Evolutionary conservation across 2,797 vertebrate species (phyloP).

Genomic region (Podarcis lilfordi): DNA sequence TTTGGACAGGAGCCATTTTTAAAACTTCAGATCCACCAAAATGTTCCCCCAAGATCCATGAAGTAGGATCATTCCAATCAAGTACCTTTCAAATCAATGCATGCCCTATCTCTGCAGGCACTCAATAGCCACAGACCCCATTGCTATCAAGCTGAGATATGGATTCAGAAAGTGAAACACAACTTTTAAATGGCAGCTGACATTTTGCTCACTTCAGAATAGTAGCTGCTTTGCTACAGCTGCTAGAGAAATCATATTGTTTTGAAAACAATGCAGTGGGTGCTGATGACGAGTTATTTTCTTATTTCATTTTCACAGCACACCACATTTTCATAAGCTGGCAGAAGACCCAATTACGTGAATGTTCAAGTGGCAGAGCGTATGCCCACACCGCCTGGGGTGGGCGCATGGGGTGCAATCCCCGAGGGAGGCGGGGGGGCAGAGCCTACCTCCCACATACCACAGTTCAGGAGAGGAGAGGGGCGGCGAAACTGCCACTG

Average conservation of each 20-base stretch:
- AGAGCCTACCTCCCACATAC: no score
- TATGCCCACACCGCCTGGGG: no score
- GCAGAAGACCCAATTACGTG: neutral
- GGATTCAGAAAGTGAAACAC: neutral
- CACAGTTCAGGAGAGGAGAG: no score
- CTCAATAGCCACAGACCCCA: neutral
- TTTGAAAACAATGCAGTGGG: neutral
- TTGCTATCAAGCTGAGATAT: neutral
- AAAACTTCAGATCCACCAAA: neutral
- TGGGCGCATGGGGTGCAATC: no score
- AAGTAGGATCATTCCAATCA: neutral
- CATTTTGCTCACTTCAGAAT: neutral
- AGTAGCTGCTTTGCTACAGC: neutral
- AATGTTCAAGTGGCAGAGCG: neutral
- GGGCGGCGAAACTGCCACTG: no score
- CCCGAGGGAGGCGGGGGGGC: no score
- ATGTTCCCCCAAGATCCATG: neutral
- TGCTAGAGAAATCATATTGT: neutral
- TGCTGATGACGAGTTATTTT: neutral
- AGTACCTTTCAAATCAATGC: neutral
- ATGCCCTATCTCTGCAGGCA: neutral
- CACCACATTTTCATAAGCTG: neutral
- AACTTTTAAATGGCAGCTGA: neutral
- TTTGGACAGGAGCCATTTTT: neutral
- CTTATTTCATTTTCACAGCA: neutral